These are phyloP conservation scores for Acanthosepion esculentum DNA, from an alignment of 2,888 invertebrate species.

Conservation along the genomic window DNA sequence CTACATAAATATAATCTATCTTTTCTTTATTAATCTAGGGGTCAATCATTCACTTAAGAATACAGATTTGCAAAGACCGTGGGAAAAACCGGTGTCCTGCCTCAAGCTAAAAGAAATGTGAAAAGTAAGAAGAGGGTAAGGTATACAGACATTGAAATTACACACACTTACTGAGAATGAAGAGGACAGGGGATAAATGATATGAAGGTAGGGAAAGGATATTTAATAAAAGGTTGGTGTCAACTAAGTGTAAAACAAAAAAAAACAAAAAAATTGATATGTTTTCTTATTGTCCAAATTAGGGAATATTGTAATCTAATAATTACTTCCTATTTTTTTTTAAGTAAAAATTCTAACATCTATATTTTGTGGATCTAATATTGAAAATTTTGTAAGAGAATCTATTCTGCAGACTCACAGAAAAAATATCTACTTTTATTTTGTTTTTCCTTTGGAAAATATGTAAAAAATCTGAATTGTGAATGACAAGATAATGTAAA, in stretches of 20 bases:
- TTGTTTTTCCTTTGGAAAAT: no score
- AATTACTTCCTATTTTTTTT: no score
- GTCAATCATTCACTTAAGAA: not conserved
- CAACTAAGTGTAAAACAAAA: not conserved
- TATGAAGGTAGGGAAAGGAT: not conserved
- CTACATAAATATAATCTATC: not conserved
- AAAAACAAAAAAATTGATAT: not conserved
- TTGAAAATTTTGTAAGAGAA: not conserved
- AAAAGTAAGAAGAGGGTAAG: not conserved
- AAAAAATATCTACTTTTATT: no score
- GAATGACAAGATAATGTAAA: no score
- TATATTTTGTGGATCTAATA: not conserved
- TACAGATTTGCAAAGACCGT: not conserved
- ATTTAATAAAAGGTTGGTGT: not conserved
- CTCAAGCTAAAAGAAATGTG: not conserved
- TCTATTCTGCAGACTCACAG: not conserved
- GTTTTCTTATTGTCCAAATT: not conserved
- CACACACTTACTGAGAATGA: not conserved
- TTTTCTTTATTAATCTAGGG: not conserved
- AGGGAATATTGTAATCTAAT: not conserved
- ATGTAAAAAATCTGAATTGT: no score
- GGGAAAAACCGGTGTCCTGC: not conserved
- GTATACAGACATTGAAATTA: constrained; percentile 22
- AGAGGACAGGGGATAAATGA: not conserved
- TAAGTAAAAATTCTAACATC: not conserved